Conservation (phyloP, 2,113 vertebrate genomes). For the Ranitomeya imitator region DNA sequence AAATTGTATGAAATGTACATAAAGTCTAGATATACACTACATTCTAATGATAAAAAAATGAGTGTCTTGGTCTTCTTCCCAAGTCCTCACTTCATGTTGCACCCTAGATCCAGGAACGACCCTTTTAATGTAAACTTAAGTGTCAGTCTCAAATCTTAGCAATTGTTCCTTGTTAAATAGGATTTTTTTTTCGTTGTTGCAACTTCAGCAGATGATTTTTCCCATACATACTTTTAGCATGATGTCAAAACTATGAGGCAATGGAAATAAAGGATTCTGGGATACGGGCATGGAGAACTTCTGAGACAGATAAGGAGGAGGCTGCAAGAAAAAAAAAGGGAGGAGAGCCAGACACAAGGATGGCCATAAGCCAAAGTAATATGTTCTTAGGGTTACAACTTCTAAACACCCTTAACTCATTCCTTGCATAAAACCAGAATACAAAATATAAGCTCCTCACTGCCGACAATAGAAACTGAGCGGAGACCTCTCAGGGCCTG, state of each 20-base stretch:
- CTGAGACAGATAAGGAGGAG: slow-evolving; percentile 35
- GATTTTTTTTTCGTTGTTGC: slow-evolving; percentile 37
- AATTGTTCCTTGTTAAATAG: neutral
- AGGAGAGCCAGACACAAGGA: neutral
- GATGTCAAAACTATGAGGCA: slow-evolving; percentile 44
- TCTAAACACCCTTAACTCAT: slow-evolving; percentile 37
- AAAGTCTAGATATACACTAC: no score
- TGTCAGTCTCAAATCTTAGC: neutral
- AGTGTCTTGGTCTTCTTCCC: no score
- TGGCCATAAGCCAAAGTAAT: slow-evolving; percentile 16
- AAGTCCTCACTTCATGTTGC: neutral
- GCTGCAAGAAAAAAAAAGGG: neutral
- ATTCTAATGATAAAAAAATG: no score
- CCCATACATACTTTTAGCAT: slow-evolving; percentile 50
- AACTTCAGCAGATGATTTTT: slow-evolving; percentile 15
- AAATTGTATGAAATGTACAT: no score
- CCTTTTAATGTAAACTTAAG: neutral
- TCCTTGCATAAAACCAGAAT: neutral
- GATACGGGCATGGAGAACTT: slow-evolving; percentile 37
- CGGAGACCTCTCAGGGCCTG: neutral
- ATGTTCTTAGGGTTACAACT: slow-evolving; percentile 17
- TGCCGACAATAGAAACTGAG: neutral
- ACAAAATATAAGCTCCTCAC: neutral
- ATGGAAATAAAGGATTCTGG: slow-evolving; percentile 42
- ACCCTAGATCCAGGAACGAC: neutral